A percentile compares a stretch with the other conserved stretches of the same genome.
Conservation (phyloP, 2,797 vertebrate genomes). For the Sebastes iracundus region DNA sequence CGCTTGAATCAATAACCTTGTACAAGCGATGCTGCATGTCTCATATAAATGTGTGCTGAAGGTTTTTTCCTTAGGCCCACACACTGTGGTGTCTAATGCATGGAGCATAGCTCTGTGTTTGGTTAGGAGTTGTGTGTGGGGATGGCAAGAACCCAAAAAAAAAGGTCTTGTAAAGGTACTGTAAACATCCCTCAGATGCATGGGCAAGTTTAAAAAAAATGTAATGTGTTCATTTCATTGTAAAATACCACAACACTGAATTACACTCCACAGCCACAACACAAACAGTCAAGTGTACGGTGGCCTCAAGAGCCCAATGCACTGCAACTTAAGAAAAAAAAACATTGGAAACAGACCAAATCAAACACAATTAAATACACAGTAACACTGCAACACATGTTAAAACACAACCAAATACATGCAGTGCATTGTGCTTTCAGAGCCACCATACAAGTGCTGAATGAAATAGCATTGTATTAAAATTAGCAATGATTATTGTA, state of each 20-base stretch:
- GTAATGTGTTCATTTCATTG: constrained; percentile 20
- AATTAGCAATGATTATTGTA: constrained; percentile 13
- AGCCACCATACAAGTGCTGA: not conserved
- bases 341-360: not conserved
- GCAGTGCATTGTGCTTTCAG: not conserved
- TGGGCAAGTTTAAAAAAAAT: constrained; percentile 26
- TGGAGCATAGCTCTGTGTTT: constrained; percentile 11
- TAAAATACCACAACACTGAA: constrained; percentile 17
- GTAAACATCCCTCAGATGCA: constrained; percentile 38
- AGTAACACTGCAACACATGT: not conserved
- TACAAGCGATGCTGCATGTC: constrained; percentile 42
- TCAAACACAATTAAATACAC: not conserved
- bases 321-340: not conserved
- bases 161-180: constrained; percentile 19
- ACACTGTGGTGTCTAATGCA: constrained; percentile 5
- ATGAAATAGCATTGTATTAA: constrained; percentile 6
- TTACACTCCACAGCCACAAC: not conserved
- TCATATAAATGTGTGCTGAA: constrained; percentile 24
- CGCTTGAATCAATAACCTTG: constrained; percentile 13
- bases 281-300: not conserved
- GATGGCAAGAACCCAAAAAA: not conserved
- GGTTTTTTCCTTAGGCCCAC: not conserved
- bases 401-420: not conserved
- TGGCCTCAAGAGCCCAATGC: not conserved
- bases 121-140: not conserved